Evolutionary conservation across 2,888 invertebrate species (phyloP).

Genomic region (Ophion ventricosus): DNA sequence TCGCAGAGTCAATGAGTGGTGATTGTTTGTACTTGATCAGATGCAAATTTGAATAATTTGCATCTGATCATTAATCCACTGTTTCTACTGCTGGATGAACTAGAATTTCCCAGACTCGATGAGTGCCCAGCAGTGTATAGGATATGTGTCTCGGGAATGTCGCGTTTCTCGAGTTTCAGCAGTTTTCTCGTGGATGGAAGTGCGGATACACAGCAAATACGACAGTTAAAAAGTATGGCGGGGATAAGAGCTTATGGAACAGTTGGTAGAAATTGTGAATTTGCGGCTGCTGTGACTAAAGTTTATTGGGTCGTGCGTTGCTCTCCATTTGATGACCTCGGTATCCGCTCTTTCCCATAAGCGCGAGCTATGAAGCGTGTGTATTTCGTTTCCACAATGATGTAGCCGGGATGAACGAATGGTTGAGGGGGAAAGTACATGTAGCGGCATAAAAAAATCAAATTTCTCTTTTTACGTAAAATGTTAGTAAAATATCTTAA

Average conservation of each 20-base stretch:
- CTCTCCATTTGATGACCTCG: slow-evolving; percentile 75
- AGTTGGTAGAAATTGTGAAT: slow-evolving; percentile 57
- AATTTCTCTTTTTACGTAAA: no score
- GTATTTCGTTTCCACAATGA: neutral
- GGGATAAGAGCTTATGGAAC: slow-evolving; percentile 15
- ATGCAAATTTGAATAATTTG: slow-evolving; percentile 42
- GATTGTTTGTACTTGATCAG: slow-evolving; percentile 42
- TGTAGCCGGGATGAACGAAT: neutral
- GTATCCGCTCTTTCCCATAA: slow-evolving; percentile 72
- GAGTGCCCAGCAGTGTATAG: slow-evolving; percentile 4
- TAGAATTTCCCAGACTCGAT: slow-evolving; percentile 3
- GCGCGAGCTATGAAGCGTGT: neutral
- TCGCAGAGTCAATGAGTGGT: slow-evolving; percentile 41
- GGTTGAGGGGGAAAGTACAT: no score
- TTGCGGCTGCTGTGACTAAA: slow-evolving; percentile 66
- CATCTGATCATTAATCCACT: slow-evolving; percentile 39
- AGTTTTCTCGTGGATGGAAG: slow-evolving; percentile 6
- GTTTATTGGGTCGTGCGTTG: slow-evolving; percentile 76
- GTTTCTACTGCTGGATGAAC: slow-evolving; percentile 19
- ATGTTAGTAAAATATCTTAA: no score
- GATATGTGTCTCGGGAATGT: slow-evolving; percentile 23
- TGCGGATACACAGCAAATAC: neutral
- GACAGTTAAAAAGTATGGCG: slow-evolving; percentile 11
- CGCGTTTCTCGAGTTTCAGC: slow-evolving; percentile 25
- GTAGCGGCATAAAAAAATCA: no score